Conservation (phyloP, 2,113 vertebrate species). For the Oceanodroma tethys region DNA sequence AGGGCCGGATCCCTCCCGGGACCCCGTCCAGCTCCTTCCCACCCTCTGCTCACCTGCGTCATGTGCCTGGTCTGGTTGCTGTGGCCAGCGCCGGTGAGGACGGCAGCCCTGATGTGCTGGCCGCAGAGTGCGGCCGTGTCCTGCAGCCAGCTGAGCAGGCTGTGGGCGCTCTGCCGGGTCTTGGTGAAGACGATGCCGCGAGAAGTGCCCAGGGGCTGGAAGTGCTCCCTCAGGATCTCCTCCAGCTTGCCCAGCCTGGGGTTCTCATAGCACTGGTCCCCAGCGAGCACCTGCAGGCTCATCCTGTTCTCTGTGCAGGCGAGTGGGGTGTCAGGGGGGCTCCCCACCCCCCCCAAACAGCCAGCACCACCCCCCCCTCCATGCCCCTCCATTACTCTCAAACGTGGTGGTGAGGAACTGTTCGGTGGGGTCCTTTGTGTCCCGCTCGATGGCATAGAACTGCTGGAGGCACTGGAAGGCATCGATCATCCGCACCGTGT, state of each 20-base stretch:
- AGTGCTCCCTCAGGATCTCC: constrained; percentile 76
- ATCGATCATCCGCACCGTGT: constrained; percentile 82
- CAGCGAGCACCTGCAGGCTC: constrained; percentile 50
- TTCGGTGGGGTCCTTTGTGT: constrained; percentile 40
- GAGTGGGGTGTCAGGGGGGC: accelerated
- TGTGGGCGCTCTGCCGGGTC: constrained; percentile 80
- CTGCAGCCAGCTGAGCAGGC: constrained; percentile 83
- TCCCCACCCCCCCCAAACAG: accelerated
- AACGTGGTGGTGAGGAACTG: constrained; percentile 76
- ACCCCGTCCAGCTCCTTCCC: background rate
- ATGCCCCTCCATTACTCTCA: constrained; percentile 61
- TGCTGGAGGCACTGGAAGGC: constrained; percentile 75
- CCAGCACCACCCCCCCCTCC: background rate
- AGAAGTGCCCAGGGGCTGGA: constrained; percentile 34
- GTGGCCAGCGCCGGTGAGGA: constrained; percentile 78
- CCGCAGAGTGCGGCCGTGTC: constrained; percentile 38
- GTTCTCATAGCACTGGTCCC: constrained; percentile 73
- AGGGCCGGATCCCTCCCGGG: background rate
- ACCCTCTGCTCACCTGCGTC: constrained; percentile 81
- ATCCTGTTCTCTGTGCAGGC: constrained; percentile 67
- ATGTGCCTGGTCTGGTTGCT: constrained; percentile 79
- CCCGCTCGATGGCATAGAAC: constrained; percentile 70
- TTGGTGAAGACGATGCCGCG: constrained; percentile 84
- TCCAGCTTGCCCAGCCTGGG: constrained; percentile 82
- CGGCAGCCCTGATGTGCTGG: constrained; percentile 68